A percentile compares a stretch with the other conserved stretches of the same genome.
Conservation (phyloP, 1,140 invertebrate genomes). For the Venustaconcha ellipsiformis region DNA sequence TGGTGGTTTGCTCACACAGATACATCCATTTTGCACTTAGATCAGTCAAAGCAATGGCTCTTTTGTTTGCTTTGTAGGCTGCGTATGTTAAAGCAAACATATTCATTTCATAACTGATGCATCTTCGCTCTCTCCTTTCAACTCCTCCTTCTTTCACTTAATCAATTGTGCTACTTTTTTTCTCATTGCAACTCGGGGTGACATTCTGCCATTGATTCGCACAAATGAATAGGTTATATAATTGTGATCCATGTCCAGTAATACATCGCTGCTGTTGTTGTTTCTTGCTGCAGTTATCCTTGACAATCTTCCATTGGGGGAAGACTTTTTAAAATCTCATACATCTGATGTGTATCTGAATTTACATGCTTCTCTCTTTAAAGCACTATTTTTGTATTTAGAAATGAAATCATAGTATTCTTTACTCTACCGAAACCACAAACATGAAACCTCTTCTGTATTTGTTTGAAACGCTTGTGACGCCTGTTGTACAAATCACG, state of each 20-base stretch:
- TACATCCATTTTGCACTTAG: conserved; percentile 2
- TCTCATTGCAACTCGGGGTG: conserved; percentile 16
- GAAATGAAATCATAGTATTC: no score
- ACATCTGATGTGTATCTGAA: no score
- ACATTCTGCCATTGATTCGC: conserved; percentile 19
- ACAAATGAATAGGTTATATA: background rate
- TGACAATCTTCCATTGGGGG: no score
- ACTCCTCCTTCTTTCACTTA: conserved; percentile 6
- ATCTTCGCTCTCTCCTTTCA: background rate
- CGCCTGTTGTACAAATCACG: no score
- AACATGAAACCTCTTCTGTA: no score
- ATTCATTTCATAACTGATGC: background rate
- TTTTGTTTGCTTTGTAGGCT: conserved; percentile 19
- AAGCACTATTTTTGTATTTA: no score
- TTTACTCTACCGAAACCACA: no score
- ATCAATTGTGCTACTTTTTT: conserved; percentile 17
- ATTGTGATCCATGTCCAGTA: conserved; percentile 1
- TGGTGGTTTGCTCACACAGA: background rate
- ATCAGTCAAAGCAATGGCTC: conserved; percentile 5
- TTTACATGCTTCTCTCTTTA: no score
- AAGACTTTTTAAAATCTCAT: no score
- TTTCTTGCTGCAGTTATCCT: no score
- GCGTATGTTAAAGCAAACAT: conserved; percentile 15
- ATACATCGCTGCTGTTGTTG: no score
- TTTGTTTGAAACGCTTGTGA: no score